Percentiles rank a stretch among this genome's conserved stretches.
phyloP scores from a whole-genome alignment of 2,888 invertebrate species.

The Sinelater perroti region DNA sequence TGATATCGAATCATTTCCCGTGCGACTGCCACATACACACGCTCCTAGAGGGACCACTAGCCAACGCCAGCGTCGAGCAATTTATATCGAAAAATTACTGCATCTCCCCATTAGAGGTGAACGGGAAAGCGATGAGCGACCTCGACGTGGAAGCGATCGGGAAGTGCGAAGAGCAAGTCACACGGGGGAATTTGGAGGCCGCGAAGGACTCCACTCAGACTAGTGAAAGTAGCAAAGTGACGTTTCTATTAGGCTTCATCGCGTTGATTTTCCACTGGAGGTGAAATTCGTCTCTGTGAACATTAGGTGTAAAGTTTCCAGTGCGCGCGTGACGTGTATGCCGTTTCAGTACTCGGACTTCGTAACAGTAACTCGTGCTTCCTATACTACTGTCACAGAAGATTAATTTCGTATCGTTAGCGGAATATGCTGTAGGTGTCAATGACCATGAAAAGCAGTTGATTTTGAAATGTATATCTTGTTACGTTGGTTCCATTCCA shows the following conservation, averaged over 20 bases:
- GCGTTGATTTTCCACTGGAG: slow-evolving; percentile 43
- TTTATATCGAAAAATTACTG: slow-evolving; percentile 82
- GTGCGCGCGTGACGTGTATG: slow-evolving; percentile 2
- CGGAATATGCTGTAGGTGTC: no score
- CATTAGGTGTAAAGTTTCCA: slow-evolving; percentile 6
- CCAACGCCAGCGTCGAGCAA: slow-evolving; percentile 71
- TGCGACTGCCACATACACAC: slow-evolving; percentile 87
- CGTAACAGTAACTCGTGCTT: slow-evolving; percentile 16
- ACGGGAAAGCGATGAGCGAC: slow-evolving; percentile 77
- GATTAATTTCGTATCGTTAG: no score
- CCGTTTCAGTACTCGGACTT: neutral
- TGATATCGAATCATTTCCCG: slow-evolving; percentile 83
- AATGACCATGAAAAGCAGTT: no score
- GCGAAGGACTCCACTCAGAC: slow-evolving; percentile 53
- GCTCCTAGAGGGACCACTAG: slow-evolving; percentile 78
- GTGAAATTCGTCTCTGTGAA: slow-evolving; percentile 46
- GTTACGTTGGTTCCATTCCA: no score
- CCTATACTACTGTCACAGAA: no score
- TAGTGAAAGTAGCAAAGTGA: slow-evolving; percentile 40
- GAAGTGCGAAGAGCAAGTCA: slow-evolving; percentile 73
- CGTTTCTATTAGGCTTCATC: slow-evolving; percentile 38
- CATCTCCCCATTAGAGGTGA: slow-evolving; percentile 85
- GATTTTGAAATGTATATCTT: no score
- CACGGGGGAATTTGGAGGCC: slow-evolving; percentile 71
- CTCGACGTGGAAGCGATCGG: slow-evolving; percentile 73